Percentiles rank a stretch among this genome's conserved stretches.
These are phyloP conservation scores for Danionella cerebrum DNA, from an alignment of 2,113 vertebrate species.

Conservation along the genomic window DNA sequence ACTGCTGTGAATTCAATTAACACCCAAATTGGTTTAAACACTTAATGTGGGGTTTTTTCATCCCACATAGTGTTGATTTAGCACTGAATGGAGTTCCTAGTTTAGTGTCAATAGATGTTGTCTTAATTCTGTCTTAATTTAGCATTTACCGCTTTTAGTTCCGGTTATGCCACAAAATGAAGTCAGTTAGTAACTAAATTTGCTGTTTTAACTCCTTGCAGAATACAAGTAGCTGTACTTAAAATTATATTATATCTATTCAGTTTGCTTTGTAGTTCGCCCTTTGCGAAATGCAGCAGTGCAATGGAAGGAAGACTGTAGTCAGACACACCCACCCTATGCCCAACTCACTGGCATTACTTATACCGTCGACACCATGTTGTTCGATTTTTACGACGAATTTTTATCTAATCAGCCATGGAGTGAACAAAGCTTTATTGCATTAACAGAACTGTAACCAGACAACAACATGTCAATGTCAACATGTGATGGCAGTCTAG, in stretches of 20 bases:
- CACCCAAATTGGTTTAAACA: too few species aligned
- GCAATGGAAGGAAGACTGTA: neutral
- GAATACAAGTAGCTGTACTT: neutral
- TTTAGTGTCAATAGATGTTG: too few species aligned
- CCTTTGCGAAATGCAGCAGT: neutral
- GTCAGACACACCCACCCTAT: slow-evolving; percentile 25
- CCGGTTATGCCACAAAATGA: too few species aligned
- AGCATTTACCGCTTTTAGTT: too few species aligned
- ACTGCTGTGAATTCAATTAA: too few species aligned
- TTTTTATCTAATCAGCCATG: neutral
- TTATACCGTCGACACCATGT: neutral
- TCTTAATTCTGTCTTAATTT: too few species aligned
- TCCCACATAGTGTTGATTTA: too few species aligned
- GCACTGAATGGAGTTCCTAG: too few species aligned
- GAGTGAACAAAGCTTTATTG: neutral
- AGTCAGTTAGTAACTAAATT: too few species aligned
- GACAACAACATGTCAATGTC: neutral
- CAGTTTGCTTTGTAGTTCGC: neutral
- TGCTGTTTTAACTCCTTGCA: too few species aligned
- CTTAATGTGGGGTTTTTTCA: too few species aligned
- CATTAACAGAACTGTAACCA: neutral
- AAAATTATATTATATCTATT: too few species aligned
- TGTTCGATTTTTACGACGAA: slow-evolving; percentile 2
- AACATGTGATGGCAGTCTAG: neutral
- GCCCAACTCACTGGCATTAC: slow-evolving; percentile 4